Base-by-base conservation (phyloP, 2,888 invertebrate genomes). In the Muscina levida region DNA sequence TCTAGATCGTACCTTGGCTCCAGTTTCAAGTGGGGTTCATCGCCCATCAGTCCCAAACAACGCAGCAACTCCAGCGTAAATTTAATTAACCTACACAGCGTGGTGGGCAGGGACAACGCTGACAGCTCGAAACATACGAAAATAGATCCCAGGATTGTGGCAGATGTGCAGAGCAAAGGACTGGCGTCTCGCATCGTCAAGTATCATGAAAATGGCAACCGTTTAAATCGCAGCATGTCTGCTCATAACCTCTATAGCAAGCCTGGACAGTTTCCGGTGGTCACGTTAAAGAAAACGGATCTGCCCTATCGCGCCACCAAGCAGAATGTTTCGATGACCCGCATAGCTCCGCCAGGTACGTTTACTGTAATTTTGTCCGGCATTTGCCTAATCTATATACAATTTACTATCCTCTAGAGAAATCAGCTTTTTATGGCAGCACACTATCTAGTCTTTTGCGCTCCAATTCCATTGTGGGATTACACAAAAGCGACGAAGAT, bases 131-230 rank as follows among this genome's bases (percentile, higher is more conserved):
- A 85, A 87, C 78, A 82, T 85, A 19, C 86, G 85, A 10, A 87
- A 82, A 78, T 89, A 57, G 90, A 90, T 83, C 86, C 89, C 15
- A 88, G 87, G 77, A 85, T 87, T 0, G 92, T 90, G 84, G 91
- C 91, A 13, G 92, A 92, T 84, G 90, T 91, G 2, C 91, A 91
- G 85, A 92, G 92, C 84, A 91, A 91, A 59, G 92, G 92, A 0
- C 84, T 92, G 68, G 87, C 91, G 1, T 89, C 90, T n/a, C 89
- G 92, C 8, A 89, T 92, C 77, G 91, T 92, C 0, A 90, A 91
- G 82, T 92, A 92, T 80, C 91, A 91, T 80, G 91, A 91, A 22
- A 86, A 83, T 48, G 86, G 85, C 15, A 76, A 72, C 11, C 86
- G 86, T n/a, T 62, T 90, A n/a, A 88, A 88, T 74, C 85, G 90